Conservation (phyloP, 2,888 invertebrate genomes). For the Lottia gigantea region DNA sequence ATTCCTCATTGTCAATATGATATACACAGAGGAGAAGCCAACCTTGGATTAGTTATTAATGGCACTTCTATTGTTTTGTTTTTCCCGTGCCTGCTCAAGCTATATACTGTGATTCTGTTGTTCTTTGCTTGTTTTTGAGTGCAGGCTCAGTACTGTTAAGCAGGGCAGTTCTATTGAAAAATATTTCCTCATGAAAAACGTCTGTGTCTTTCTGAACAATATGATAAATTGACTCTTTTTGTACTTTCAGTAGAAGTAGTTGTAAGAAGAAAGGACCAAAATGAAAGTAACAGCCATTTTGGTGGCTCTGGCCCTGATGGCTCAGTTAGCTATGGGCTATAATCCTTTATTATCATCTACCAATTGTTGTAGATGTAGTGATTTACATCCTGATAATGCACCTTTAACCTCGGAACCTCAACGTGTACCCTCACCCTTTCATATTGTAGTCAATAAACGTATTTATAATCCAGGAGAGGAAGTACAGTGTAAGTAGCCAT, state of each 20-base stretch:
- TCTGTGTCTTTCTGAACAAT: too few species aligned
- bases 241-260: slow-evolving; percentile 5
- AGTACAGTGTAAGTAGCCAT: slow-evolving; percentile 32
- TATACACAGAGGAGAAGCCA: too few species aligned
- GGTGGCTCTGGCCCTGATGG: slow-evolving; percentile 14
- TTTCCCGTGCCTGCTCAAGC: too few species aligned
- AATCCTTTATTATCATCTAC: slow-evolving; percentile 32
- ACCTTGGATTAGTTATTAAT: too few species aligned
- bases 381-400: slow-evolving; percentile 33
- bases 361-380: slow-evolving; percentile 42
- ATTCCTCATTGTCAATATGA: too few species aligned
- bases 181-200: too few species aligned
- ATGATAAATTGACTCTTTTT: not conserved
- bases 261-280: not conserved
- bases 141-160: too few species aligned
- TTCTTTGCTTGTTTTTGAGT: too few species aligned
- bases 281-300: slow-evolving; percentile 2
- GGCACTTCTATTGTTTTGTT: too few species aligned
- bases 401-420: slow-evolving; percentile 36
- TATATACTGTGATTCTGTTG: too few species aligned
- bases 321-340: slow-evolving; percentile 20
- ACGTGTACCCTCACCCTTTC: slow-evolving; percentile 50
- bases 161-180: too few species aligned
- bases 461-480: slow-evolving; percentile 31
- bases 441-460: slow-evolving; percentile 37